Percentiles rank a stretch among this genome's conserved stretches.
phyloP scores from a whole-genome alignment of 2,888 invertebrate genomes.

The Agriopis marginaria region DNA sequence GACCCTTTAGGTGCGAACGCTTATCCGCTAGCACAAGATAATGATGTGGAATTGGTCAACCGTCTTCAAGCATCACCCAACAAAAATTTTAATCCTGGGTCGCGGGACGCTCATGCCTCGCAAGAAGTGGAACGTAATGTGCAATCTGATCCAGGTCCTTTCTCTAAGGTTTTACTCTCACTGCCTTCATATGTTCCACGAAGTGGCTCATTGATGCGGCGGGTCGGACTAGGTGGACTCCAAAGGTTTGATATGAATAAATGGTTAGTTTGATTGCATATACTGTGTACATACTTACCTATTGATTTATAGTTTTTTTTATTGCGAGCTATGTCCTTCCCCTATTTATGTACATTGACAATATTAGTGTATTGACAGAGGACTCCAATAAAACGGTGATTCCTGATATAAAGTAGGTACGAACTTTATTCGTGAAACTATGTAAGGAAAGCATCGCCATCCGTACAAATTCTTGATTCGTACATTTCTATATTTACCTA shows the following conservation, averaged over 20 bases:
- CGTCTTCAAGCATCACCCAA: not conserved
- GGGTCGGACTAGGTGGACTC: not conserved
- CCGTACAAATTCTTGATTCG: too few species aligned
- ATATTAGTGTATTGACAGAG: too few species aligned
- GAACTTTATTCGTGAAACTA: too few species aligned
- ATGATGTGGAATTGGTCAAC: not conserved
- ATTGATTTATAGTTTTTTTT: too few species aligned
- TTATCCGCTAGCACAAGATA: conserved; percentile 8
- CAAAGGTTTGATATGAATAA: not conserved
- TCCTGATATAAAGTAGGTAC: too few species aligned
- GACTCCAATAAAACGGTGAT: too few species aligned
- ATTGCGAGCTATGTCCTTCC: too few species aligned
- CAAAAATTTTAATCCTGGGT: not conserved
- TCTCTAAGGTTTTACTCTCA: not conserved
- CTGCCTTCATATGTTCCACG: not conserved
- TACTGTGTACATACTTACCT: too few species aligned
- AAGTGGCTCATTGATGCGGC: not conserved
- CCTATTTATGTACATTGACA: too few species aligned
- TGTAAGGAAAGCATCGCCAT: too few species aligned
- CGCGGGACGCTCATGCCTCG: not conserved
- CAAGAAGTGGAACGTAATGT: not conserved
- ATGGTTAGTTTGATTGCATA: not conserved
- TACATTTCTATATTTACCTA: too few species aligned
- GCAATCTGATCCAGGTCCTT: not conserved
- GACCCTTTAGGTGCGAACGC: conserved; percentile 12